These are phyloP conservation scores for Crioceris asparagi DNA, from an alignment of 2,888 invertebrate genomes.

Conservation along the genomic window DNA sequence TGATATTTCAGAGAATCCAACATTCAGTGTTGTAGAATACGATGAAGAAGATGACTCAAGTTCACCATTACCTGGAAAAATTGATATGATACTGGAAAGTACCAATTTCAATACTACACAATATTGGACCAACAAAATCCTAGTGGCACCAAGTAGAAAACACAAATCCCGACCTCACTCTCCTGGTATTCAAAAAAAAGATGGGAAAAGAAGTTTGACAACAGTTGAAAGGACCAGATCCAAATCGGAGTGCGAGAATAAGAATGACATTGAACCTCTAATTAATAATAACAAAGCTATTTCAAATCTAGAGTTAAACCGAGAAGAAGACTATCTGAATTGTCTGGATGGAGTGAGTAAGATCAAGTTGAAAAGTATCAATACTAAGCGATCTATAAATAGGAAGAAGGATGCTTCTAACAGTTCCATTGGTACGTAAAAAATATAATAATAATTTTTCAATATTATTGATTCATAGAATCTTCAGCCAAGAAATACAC, in stretches of 20 bases:
- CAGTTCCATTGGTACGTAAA: too few relatives aligned
- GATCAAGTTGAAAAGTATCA: too few relatives aligned
- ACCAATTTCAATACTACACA: slow-evolving; percentile 19
- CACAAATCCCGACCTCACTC: slow-evolving; percentile 13
- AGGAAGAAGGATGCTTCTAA: too few relatives aligned
- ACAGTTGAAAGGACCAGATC: too few relatives aligned
- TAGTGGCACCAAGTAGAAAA: slow-evolving; percentile 16
- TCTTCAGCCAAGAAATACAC: too few relatives aligned
- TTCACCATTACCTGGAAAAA: slow-evolving; percentile 18
- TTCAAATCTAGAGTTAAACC: slow-evolving; percentile 32
- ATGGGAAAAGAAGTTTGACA: too few relatives aligned
- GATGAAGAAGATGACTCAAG: slow-evolving; percentile 36
- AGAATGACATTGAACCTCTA: not conserved
- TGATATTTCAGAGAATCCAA: slow-evolving; percentile 35
- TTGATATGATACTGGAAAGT: slow-evolving; percentile 16
- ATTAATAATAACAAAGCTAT: not conserved
- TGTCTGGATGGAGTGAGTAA: slow-evolving; percentile 58
- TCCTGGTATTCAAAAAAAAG: not conserved
- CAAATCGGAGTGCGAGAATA: too few relatives aligned
- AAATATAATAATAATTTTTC: too few relatives aligned
- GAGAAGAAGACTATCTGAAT: too few relatives aligned
- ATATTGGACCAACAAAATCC: slow-evolving; percentile 21
- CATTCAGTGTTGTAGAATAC: slow-evolving; percentile 37
- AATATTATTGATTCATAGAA: too few relatives aligned
- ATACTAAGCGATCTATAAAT: too few relatives aligned